phyloP scores from a whole-genome alignment of 2,797 vertebrate species.

The Tolypeutes matacus region DNA sequence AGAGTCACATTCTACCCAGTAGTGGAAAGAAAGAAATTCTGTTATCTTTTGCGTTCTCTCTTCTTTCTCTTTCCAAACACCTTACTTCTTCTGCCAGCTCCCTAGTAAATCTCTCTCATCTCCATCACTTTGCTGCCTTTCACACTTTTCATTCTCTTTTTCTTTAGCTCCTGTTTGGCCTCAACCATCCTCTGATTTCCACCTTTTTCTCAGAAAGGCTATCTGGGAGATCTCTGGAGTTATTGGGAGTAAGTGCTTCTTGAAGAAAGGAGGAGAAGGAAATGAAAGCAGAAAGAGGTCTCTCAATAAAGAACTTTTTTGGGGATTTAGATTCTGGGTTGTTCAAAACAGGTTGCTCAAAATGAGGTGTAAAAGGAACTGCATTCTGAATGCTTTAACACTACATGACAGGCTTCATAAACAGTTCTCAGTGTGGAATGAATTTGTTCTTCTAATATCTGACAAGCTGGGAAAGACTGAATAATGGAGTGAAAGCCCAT shows the following conservation, averaged over 20 bases:
- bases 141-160: background rate
- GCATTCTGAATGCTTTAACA: background rate
- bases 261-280: conserved; percentile 57
- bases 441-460: conserved; percentile 10
- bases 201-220: conserved; percentile 57
- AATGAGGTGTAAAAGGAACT: background rate
- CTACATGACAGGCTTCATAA: background rate
- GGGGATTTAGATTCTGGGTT: background rate
- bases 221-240: background rate
- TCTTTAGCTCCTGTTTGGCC: conserved; percentile 13
- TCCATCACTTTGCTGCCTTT: background rate
- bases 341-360: conserved; percentile 10
- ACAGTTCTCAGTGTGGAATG: background rate
- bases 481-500: conserved; percentile 8
- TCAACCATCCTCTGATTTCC: conserved; percentile 57
- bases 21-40: conserved; percentile 56
- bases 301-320: background rate
- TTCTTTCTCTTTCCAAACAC: background rate
- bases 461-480: conserved; percentile 28
- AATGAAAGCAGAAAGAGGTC: conserved; percentile 41
- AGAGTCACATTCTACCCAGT: conserved; percentile 67
- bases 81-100: background rate
- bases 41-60: background rate
- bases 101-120: background rate
- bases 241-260: conserved; percentile 55